phyloP scores from a whole-genome alignment of 53 echinoderm and acorn worm species.

The Pentamera pediparva region DNA sequence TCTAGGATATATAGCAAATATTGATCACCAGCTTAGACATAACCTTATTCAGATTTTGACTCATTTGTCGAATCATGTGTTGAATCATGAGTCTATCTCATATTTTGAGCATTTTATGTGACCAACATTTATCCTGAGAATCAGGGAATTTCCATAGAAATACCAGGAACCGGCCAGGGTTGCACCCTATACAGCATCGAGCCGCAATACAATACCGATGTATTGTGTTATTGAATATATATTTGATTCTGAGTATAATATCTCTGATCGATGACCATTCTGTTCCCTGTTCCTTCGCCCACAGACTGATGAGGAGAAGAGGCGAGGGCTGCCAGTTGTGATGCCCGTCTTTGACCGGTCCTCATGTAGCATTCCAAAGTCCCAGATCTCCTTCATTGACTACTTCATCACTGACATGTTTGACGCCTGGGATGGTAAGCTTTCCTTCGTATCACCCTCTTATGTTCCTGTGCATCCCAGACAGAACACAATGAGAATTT shows the following conservation, averaged over 20 bases:
- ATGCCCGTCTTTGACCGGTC: constrained; percentile 94
- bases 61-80: no score
- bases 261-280: background rate
- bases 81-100: no score
- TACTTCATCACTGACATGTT: constrained; percentile 99
- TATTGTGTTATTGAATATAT: background rate
- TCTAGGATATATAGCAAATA: no score
- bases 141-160: no score
- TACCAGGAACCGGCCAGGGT: background rate
- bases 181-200: no score
- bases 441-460: background rate
- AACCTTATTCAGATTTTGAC: no score
- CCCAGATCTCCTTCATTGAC: constrained; percentile 95
- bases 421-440: constrained; percentile 98
- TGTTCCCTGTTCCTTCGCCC: background rate
- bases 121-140: no score
- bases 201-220: no score
- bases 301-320: constrained; percentile 95
- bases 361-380: constrained; percentile 88
- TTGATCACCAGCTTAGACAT: no score
- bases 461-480: no score
- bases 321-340: constrained; percentile 82
- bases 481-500: no score
- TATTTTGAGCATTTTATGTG: no score
- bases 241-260: background rate